Conservation (phyloP, 1,140 invertebrate genomes). For the Portunus trituberculatus region DNA sequence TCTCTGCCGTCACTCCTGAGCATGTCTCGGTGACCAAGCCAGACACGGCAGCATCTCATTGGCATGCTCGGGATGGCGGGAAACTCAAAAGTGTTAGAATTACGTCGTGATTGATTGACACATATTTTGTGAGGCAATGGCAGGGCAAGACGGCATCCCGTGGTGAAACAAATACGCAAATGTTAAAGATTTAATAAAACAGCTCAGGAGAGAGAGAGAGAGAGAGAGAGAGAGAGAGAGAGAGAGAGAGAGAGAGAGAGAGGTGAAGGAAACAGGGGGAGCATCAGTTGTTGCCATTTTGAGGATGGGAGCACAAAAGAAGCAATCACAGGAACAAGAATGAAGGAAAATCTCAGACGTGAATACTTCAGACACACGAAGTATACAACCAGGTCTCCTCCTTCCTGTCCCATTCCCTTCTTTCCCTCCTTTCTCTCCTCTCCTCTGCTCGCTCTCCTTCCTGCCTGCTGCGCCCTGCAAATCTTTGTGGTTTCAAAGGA, state of each 20-base stretch:
- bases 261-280: background rate
- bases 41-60: no score
- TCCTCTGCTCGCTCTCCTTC: background rate
- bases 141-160: no score
- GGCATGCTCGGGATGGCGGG: no score
- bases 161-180: no score
- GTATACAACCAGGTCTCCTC: background rate
- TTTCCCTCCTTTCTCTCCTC: background rate
- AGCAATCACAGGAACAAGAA: background rate
- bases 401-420: background rate
- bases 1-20: no score
- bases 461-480: background rate
- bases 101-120: no score
- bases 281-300: background rate
- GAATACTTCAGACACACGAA: background rate
- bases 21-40: no score
- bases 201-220: background rate
- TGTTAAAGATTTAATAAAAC: no score
- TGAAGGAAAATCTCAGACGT: background rate
- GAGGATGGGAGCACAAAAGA: background rate
- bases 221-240: constrained; percentile 20
- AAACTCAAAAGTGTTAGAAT: no score
- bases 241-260: constrained; percentile 20
- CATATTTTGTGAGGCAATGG: no score
- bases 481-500: background rate